Evolutionary conservation across 2,888 invertebrate genomes (phyloP), one percentile per base, ranked within the genome.

Genomic region (Alsophila aescularia): DNA sequence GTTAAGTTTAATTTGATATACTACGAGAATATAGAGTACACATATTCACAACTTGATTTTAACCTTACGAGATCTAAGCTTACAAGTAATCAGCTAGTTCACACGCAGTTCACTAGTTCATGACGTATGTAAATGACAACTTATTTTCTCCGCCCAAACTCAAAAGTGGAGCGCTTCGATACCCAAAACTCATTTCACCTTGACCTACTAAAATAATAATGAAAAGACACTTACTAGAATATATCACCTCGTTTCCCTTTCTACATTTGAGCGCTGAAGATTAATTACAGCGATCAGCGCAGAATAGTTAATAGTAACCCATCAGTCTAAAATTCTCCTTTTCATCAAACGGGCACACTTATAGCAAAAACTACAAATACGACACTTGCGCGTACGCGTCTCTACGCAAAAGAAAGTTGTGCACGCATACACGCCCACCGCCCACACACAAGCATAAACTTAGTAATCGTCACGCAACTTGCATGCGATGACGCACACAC

Each of bases 321-420:
- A 29, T 53, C 29, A 36, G 41, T 15, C 18, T 27, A 34, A 37
- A 40, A 54, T 54, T 42, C 50, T 43, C 35, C 43, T 54, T 49
- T 54, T 44, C 53, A 48, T 37, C 27, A 42, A 48, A 48, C 12
- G 64, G 37, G 43, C 14, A 40, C 55, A 21, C 62, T 62, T 64
- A 63, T 55, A 40, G 54, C 48, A 40, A 45, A 36, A 45, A 44
- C 37, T 43, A 27, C 41, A 6, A 55, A 34, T 34, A 24, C 50
- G 60, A 63, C 66, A 64, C 62, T 66, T 69, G 69, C 68, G 69
- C 68, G 65, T 45, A 64, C 60, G 64, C 53, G 52, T 51, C 55
- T 40, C 41, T 48, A 48, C 67, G 72, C 66, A 66, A 70, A 75
- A 75, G 75, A 75, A 75, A 75, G 75, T 75, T 74, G 64, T 62